Evolutionary conservation across 2,797 vertebrate genomes (phyloP), one percentile per base, ranked within the genome.

Genomic region (Falco biarmicus): DNA sequence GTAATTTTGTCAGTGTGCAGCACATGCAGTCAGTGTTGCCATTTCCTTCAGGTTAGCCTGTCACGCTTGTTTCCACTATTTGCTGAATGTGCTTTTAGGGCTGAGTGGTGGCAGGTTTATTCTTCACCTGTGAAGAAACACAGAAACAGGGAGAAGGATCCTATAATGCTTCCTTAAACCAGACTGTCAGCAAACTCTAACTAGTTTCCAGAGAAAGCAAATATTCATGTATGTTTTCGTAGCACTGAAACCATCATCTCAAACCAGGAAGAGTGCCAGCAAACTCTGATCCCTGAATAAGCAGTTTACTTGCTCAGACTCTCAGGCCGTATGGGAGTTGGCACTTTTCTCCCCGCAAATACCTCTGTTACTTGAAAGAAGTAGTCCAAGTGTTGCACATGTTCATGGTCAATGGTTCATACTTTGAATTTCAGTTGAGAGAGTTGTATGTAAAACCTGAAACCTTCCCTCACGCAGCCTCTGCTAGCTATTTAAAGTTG

Each of bases 391-490:
- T 60, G n/a, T 95, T 95, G 48, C 50, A n/a, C 4, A 3, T 60
- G 69, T 59, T 64, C 61, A 32, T 64, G 43, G 86, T 60, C 75
- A 84, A 87, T 34, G 32, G 50, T 96, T 96, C 84, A 84, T 75
- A 68, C 65, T 91, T 79, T n/a, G 59, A 48, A 84, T 95, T 94
- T 91, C 77, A 93, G 45, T 91, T 73, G 51, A 83, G 68, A 53
- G 50, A 41, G 20, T 92, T 79, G 63, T n/a, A 13, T 76, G 25
- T 84, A 91, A 95, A 84, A 51, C 32, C 9, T 31, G 21, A 60
- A 93, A 50, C 31, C 37, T 75, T 87, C 6, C n/a, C 80, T 91
- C 25, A 6, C 32, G 86, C 32, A 45, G 5, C 43, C 34, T 60
- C 31, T n/a, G 11, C 61, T 45, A 59, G 26, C 22, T 65, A 13